Percentiles rank a stretch among this genome's conserved stretches.
phyloP scores from a whole-genome alignment of 2,113 vertebrate genomes.

The Agapornis roseicollis region DNA sequence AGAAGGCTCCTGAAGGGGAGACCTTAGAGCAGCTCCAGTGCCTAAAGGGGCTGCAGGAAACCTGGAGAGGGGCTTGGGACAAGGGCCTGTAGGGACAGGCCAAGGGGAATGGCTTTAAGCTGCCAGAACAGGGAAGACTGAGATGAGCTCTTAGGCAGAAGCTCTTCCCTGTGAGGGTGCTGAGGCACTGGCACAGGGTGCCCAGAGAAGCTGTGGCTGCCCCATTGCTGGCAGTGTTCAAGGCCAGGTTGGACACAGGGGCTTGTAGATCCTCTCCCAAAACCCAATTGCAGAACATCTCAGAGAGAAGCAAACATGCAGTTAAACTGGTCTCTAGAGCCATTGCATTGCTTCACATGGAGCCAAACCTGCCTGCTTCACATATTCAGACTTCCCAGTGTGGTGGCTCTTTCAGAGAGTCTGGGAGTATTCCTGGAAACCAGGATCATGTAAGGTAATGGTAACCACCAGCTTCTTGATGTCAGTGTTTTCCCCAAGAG shows the following conservation, averaged over 20 bases:
- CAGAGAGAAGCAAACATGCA: neutral
- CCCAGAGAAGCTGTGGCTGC: neutral
- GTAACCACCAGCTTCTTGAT: neutral
- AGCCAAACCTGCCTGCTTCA: neutral
- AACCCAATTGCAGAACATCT: neutral
- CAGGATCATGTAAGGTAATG: neutral
- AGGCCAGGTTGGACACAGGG: neutral
- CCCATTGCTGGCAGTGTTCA: neutral
- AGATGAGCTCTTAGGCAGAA: too few species aligned
- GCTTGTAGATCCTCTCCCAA: neutral
- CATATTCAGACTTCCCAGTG: neutral
- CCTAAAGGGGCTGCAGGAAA: neutral
- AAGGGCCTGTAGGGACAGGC: too few species aligned
- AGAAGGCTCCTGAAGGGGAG: too few species aligned
- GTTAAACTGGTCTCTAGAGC: neutral
- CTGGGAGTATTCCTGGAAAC: neutral
- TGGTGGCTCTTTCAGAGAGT: neutral
- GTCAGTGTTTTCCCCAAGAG: constrained; percentile 31
- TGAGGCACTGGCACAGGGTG: too few species aligned
- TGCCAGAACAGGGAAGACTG: too few species aligned
- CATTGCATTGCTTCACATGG: neutral
- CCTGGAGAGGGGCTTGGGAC: too few species aligned
- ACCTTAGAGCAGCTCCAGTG: neutral
- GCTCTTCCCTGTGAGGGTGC: too few species aligned
- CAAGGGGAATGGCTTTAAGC: too few species aligned